A percentile compares a stretch with the other conserved stretches of the same genome.
These are phyloP conservation scores for Luidia sarsii DNA, from an alignment of 53 echinoderm and acorn worm species.

Conservation along the genomic window DNA sequence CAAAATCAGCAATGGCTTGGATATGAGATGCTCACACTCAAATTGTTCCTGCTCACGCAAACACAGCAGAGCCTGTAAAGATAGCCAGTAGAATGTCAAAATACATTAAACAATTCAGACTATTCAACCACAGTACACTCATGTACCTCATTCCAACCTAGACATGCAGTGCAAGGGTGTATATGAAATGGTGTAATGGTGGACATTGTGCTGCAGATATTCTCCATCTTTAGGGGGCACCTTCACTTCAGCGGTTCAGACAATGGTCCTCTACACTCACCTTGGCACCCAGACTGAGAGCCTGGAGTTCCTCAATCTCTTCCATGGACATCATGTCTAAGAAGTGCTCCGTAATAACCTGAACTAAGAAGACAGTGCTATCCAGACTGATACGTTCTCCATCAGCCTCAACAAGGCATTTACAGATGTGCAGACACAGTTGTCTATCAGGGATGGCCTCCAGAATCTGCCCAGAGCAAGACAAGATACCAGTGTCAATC, in stretches of 20 bases:
- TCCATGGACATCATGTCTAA: conserved; percentile 52
- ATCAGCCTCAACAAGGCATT: conserved; percentile 48
- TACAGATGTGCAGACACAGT: conserved; percentile 58
- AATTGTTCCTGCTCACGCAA: conserved; percentile 77
- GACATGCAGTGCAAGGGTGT: too few relatives aligned
- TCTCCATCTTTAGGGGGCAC: too few relatives aligned
- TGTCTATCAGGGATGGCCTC: conserved; percentile 52
- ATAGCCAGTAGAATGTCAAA: not conserved
- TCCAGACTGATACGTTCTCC: conserved; percentile 61
- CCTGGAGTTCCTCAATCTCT: conserved; percentile 70
- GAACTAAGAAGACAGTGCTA: conserved; percentile 79
- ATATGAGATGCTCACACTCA: conserved; percentile 82
- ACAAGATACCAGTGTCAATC: too few relatives aligned
- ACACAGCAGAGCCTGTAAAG: conserved; percentile 80
- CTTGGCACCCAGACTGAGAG: conserved; percentile 82
- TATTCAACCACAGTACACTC: too few relatives aligned
- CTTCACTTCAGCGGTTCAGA: too few relatives aligned
- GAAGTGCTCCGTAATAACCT: conserved; percentile 76
- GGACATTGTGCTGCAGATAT: too few relatives aligned
- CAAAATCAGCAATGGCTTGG: conserved; percentile 83
- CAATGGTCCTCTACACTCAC: conserved; percentile 26
- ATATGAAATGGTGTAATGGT: too few relatives aligned
- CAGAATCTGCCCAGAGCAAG: conserved; percentile 53
- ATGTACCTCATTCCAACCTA: too few relatives aligned
- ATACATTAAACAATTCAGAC: not conserved